Evolutionary conservation across 2,113 vertebrate species (phyloP).

Genomic region (Poeciliopsis occidentalis): DNA sequence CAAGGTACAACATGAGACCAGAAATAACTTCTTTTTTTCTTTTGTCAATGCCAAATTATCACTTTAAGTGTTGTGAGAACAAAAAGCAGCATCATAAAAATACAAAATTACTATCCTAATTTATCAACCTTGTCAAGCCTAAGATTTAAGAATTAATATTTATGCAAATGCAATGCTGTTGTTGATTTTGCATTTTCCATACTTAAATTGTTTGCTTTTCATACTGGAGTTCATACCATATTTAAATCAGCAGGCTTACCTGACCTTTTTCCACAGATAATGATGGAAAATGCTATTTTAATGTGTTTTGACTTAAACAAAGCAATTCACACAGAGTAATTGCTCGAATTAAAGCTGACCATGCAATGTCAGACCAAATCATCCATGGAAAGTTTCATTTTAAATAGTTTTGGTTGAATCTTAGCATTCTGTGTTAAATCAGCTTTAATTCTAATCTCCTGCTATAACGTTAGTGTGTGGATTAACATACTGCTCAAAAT

Average conservation of each 20-base stretch:
- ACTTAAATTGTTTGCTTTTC: neutral
- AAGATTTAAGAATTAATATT: neutral
- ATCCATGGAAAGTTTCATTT: neutral
- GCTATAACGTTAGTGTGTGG: neutral
- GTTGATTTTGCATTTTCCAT: neutral
- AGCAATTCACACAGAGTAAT: no score
- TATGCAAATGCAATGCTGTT: neutral
- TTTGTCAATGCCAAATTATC: neutral
- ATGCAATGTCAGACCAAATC: neutral
- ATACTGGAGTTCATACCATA: neutral
- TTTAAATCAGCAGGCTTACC: neutral
- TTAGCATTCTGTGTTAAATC: no score
- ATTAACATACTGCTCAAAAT: neutral
- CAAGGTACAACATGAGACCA: neutral
- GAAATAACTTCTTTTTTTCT: neutral
- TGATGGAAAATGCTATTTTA: neutral
- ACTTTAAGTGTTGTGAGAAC: neutral
- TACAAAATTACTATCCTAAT: neutral
- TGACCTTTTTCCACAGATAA: neutral
- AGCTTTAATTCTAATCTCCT: neutral
- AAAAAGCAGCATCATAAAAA: neutral
- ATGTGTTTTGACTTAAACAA: no score
- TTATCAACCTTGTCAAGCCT: neutral
- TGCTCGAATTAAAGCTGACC: neutral
- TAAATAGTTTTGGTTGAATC: no score